A percentile compares a stretch with the other conserved stretches of the same genome.
Conservation (phyloP, 2,113 vertebrate genomes). For the Podilymbus podiceps region DNA sequence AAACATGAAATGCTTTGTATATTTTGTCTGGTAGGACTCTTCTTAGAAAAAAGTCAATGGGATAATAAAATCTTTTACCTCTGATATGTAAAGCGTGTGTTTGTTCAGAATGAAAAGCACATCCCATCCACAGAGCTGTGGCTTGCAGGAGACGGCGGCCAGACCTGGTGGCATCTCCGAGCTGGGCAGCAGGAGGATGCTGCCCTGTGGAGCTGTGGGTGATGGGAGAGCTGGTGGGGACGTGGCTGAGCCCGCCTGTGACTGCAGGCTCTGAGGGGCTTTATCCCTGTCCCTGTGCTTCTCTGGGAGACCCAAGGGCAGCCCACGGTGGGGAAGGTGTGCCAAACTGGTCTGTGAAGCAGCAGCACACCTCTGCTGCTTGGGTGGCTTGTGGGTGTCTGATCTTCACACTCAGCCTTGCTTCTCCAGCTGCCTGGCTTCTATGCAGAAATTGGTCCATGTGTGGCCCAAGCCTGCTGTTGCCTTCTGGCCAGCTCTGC, state of each 20-base stretch:
- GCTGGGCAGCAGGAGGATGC: background rate
- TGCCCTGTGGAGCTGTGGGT: background rate
- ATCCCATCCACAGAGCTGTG: background rate
- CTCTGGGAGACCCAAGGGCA: background rate
- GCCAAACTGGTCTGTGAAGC: background rate
- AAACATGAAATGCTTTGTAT: constrained; percentile 76
- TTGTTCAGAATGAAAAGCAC: background rate
- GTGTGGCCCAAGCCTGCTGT: background rate
- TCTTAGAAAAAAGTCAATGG: constrained; percentile 60
- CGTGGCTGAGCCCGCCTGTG: background rate
- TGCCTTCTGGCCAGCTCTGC: background rate
- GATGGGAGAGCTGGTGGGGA: background rate
- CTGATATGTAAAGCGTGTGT: background rate
- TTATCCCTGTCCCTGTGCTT: background rate
- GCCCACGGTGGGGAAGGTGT: background rate
- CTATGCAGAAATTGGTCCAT: rapidly evolving
- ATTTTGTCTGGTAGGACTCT: constrained; percentile 80
- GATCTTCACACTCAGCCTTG: background rate
- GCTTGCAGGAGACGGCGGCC: background rate
- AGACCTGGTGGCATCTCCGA: background rate
- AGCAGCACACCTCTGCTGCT: background rate
- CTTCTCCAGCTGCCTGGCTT: background rate
- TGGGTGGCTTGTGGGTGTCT: background rate
- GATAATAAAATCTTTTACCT: constrained; percentile 77
- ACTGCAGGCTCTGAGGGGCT: background rate